Evolutionary conservation across 2,113 vertebrate species (phyloP).

Genomic region (Zapus hudsonius): DNA sequence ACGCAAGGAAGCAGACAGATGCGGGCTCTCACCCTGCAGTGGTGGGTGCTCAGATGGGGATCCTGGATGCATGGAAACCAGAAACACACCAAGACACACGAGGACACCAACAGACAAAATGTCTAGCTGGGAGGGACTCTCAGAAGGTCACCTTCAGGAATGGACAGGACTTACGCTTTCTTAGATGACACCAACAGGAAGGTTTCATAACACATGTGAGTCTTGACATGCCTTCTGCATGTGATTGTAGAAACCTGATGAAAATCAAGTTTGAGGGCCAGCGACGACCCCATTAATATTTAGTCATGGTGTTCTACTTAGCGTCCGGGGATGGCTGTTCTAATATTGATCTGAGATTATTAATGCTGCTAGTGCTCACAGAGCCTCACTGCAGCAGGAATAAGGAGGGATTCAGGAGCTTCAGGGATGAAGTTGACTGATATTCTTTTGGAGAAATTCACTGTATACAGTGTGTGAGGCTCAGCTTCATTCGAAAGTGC

Average conservation of each 20-base stretch:
- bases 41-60: background rate
- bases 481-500: background rate
- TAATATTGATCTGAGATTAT: background rate
- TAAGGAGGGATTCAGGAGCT: background rate
- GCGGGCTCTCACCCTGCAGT: background rate
- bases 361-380: fast-evolving
- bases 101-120: background rate
- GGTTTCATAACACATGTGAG: background rate
- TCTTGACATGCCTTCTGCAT: background rate
- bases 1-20: background rate
- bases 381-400: background rate
- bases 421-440: background rate
- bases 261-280: background rate
- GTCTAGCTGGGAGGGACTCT: background rate
- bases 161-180: background rate
- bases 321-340: background rate
- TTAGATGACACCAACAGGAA: background rate
- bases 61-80: conserved; percentile 38
- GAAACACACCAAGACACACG: background rate
- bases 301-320: background rate
- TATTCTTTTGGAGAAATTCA: background rate
- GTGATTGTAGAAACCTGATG: background rate
- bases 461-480: background rate
- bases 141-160: background rate
- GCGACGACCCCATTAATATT: background rate